Base-by-base conservation (phyloP, 2,113 vertebrate genomes). In the Dromas ardeola region DNA sequence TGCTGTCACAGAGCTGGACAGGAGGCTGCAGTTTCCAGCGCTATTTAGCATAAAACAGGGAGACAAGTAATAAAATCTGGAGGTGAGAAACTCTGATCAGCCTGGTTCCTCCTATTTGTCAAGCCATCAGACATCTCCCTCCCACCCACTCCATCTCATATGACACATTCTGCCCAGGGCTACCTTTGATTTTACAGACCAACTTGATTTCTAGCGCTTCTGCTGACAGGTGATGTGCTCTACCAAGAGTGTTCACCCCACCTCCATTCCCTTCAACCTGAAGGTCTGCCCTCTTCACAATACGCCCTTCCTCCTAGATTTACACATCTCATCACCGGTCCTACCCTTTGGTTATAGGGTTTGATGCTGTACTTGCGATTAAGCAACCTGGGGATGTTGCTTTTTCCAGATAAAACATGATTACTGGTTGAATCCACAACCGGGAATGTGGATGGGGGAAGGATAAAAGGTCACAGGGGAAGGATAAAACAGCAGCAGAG, bases 131-230 rank as follows among this genome's bases (percentile, higher is more conserved):
- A 27, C 32, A 47, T 36, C 59, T 40, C 72, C 10, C n/a, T 78
- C 69, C 73, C 77, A 76, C 62, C 38, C 66, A 78, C 58, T 67
- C 62, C 67, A 45, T n/a, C 82, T 83, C 79, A 7, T 0, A 30
- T 0, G 2, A 59, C 66, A 80, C 17, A 29, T 40, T 77, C 66
- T 65, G 40, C 58, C 32, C 53, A 20, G 50, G 40, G 79, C 58
- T 56, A 61, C 34, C 86, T 93, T 86, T 72, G 45, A 69, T 90
- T 92, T 86, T 52, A 80, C 36, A 93, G 21, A 73, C 29, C 21
- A 66, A 32, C 15, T 34, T 19, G 9, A 76, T 30, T 93, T 66
- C 55, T 13, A 70, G 25, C 72, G 36, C 50, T 55, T 74, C 74
- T 95, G 78, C 78, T 65, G 55, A 38, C 32, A 90, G 62, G 53